phyloP scores from a whole-genome alignment of 2,797 vertebrate genomes.

The Borostomias antarcticus region DNA sequence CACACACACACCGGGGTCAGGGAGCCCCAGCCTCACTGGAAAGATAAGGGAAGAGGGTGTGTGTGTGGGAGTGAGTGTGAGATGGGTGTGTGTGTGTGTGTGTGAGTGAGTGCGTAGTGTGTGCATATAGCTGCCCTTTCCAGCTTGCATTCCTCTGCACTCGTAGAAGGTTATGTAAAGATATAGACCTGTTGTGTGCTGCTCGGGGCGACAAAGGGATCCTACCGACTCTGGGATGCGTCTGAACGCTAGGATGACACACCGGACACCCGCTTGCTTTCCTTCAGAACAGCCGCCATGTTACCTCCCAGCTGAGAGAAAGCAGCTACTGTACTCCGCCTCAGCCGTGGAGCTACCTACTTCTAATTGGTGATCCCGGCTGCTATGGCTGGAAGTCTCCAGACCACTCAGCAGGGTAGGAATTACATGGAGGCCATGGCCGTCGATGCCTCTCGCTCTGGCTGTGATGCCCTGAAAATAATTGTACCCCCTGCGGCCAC shows the following conservation, averaged over 20 bases:
- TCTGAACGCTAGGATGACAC: slow-evolving; percentile 43
- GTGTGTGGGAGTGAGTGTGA: too few species aligned
- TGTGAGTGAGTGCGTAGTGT: slow-evolving; percentile 51
- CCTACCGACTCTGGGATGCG: slow-evolving; percentile 64
- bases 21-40: slow-evolving; percentile 74
- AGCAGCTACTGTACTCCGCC: slow-evolving; percentile 38
- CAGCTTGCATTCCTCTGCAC: slow-evolving; percentile 82
- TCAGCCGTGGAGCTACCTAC: slow-evolving; percentile 46
- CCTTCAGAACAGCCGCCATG: slow-evolving; percentile 35
- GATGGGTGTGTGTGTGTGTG: slow-evolving; percentile 17
- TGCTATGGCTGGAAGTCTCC: slow-evolving; percentile 38
- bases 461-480: too few species aligned
- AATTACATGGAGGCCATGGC: too few species aligned
- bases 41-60: slow-evolving; percentile 69
- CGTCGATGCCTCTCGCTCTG: too few species aligned
- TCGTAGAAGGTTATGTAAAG: slow-evolving; percentile 81
- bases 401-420: too few species aligned
- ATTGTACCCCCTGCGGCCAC: too few species aligned
- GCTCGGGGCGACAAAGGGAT: slow-evolving; percentile 59
- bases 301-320: slow-evolving; percentile 10
- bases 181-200: slow-evolving; percentile 77
- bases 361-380: slow-evolving; percentile 47
- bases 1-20: slow-evolving; percentile 46
- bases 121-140: slow-evolving; percentile 81
- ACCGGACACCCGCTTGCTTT: background rate